phyloP scores from a whole-genome alignment of 2,113 vertebrate species.

The Triplophysa rosa region DNA sequence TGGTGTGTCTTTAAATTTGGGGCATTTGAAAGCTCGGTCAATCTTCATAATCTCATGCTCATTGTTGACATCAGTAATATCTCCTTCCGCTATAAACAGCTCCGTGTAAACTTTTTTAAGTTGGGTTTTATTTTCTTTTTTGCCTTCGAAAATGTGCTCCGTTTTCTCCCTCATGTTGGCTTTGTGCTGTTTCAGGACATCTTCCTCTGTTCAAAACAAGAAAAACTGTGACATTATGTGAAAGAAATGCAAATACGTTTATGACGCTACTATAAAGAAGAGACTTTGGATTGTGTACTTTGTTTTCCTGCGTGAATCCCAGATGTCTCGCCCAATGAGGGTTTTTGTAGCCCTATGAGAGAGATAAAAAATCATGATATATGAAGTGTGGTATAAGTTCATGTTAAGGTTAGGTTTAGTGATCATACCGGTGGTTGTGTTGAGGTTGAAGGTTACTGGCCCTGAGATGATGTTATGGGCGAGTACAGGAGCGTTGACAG shows the following conservation, averaged over 20 bases:
- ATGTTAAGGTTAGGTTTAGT: neutral
- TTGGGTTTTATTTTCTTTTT: constrained; percentile 31
- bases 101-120: constrained; percentile 43
- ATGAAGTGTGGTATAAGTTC: neutral
- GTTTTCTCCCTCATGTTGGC: constrained; percentile 14
- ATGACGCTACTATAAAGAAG: neutral
- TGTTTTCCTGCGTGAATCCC: neutral
- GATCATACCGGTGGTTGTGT: neutral
- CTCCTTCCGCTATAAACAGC: constrained; percentile 48
- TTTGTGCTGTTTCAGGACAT: constrained; percentile 15
- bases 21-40: neutral
- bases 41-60: constrained; percentile 30
- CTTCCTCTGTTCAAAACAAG: neutral
- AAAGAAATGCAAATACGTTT: neutral
- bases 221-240: neutral
- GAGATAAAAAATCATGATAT: neutral
- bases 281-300: neutral
- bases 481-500: neutral
- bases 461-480: neutral
- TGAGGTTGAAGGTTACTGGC: neutral
- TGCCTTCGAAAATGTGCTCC: constrained; percentile 40
- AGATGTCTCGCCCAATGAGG: neutral
- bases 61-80: constrained; percentile 27
- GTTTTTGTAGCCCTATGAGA: neutral
- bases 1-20: constrained; percentile 14